A percentile compares a stretch with the other conserved stretches of the same genome.
Evolutionary conservation across 2,113 vertebrate genomes (phyloP).

Genomic region (Stomatorhinus ivindoensis): DNA sequence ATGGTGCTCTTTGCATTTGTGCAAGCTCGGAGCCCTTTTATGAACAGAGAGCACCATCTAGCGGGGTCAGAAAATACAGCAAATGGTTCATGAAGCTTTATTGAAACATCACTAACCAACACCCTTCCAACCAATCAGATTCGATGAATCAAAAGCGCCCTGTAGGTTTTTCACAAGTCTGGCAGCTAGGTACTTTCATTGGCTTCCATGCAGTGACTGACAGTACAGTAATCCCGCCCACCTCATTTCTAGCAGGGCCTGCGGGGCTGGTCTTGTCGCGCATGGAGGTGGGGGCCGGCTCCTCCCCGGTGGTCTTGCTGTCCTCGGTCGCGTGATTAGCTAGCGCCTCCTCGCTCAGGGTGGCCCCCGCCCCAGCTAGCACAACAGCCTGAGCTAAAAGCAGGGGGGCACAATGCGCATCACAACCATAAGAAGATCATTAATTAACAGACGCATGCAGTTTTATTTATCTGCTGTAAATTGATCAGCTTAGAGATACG

Average conservation of each 20-base stretch:
- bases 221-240: background rate
- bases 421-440: background rate
- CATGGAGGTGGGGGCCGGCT: conserved; percentile 21
- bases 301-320: conserved; percentile 22
- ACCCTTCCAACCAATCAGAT: background rate
- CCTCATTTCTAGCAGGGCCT: background rate
- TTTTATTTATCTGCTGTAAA: background rate
- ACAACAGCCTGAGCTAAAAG: conserved; percentile 24
- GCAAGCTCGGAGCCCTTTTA: no score
- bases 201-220: background rate
- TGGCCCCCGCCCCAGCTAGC: background rate
- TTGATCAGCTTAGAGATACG: no score
- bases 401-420: background rate
- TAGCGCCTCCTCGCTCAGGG: conserved; percentile 39
- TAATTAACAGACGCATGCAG: background rate
- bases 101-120: background rate
- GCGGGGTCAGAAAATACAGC: no score
- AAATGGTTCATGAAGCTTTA: no score
- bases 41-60: no score
- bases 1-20: no score
- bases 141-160: background rate
- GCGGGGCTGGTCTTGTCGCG: conserved; percentile 18
- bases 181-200: background rate
- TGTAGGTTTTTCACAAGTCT: background rate
- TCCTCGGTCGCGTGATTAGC: conserved; percentile 43